Evolutionary conservation across 2,797 vertebrate genomes (phyloP).

Genomic region (Mareca penelope): DNA sequence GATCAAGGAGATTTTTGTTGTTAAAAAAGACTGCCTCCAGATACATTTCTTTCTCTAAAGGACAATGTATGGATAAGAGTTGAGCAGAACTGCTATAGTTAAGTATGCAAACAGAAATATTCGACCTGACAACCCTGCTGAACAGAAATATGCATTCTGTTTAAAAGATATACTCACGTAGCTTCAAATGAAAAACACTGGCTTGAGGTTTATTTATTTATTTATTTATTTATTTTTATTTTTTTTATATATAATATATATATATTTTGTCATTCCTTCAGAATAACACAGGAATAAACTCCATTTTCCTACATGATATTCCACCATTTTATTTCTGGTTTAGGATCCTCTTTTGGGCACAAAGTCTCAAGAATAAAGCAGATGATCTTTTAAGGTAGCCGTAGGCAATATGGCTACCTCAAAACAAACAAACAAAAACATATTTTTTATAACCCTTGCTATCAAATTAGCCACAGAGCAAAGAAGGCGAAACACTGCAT

Average conservation of each 20-base stretch:
- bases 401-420: background rate
- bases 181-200: background rate
- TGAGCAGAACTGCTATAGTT: background rate
- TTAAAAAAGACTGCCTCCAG: constrained; percentile 22
- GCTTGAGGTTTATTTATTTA: background rate
- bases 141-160: background rate
- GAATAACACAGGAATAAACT: background rate
- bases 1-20: constrained; percentile 3
- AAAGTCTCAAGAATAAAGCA: background rate
- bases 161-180: background rate
- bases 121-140: background rate
- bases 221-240: too few relatives aligned
- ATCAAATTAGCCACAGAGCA: background rate
- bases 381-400: background rate
- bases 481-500: background rate
- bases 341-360: background rate
- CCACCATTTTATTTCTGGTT: background rate
- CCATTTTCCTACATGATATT: background rate
- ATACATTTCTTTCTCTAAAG: constrained; percentile 3
- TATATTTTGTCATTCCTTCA: background rate
- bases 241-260: background rate
- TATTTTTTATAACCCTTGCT: background rate
- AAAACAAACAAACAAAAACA: background rate
- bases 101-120: background rate
- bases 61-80: background rate